phyloP scores from a whole-genome alignment of 2,113 vertebrate species.

The Reinhardtius hippoglossoides region DNA sequence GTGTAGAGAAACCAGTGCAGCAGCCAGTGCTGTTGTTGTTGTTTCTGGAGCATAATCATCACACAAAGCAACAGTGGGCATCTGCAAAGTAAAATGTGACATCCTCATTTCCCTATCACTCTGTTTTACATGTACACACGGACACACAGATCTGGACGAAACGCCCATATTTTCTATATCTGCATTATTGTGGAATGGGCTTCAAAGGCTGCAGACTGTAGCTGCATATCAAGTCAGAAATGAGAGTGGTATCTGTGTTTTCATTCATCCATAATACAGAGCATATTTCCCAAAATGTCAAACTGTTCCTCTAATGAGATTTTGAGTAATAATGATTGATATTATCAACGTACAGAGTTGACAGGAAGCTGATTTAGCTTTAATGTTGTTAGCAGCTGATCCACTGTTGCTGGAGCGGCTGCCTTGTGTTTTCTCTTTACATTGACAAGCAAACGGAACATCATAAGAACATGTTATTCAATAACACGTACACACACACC shows the following conservation, averaged over 20 bases:
- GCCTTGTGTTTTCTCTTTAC: conserved; percentile 5
- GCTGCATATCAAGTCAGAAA: not conserved
- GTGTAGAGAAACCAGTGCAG: too few relatives aligned
- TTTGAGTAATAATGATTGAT: not conserved
- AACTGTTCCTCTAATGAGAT: not conserved
- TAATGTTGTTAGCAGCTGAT: conserved; percentile 14
- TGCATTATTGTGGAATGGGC: too few relatives aligned
- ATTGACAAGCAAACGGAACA: not conserved
- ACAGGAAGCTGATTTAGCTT: not conserved
- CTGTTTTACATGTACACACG: too few relatives aligned
- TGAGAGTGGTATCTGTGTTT: too few relatives aligned
- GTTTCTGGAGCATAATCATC: too few relatives aligned
- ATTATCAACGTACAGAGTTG: not conserved
- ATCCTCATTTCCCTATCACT: too few relatives aligned
- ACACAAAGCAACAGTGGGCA: too few relatives aligned
- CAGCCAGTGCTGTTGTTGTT: too few relatives aligned
- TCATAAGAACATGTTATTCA: not conserved
- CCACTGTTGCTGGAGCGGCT: not conserved
- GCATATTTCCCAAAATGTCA: not conserved
- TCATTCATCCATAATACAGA: too few relatives aligned
- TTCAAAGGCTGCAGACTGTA: not conserved
- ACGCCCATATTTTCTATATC: too few relatives aligned
- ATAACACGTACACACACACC: not conserved
- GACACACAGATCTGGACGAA: too few relatives aligned
- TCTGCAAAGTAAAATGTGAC: too few relatives aligned